A percentile compares a stretch with the other conserved stretches of the same genome.
phyloP scores from a whole-genome alignment of 2,888 invertebrate species.

The Eudemis profundana region DNA sequence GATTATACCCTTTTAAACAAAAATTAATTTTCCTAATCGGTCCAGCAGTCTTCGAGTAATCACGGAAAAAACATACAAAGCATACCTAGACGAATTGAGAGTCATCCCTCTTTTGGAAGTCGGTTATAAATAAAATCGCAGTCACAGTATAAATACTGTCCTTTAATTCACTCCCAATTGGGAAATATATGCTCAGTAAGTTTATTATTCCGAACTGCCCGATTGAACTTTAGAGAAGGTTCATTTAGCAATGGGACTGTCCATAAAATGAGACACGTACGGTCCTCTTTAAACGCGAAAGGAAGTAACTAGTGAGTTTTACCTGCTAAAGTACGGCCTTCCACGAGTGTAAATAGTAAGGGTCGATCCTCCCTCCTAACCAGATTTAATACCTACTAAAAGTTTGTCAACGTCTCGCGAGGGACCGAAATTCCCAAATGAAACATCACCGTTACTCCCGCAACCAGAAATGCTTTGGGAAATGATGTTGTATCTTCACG shows the following conservation, averaged over 20 bases:
- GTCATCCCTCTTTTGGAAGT: too few species aligned
- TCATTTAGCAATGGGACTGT: conserved; percentile 22
- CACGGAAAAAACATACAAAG: not conserved
- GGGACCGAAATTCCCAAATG: conserved; percentile 25
- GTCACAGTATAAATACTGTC: not conserved
- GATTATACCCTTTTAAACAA: too few species aligned
- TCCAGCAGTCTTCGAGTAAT: too few species aligned
- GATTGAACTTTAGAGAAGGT: conserved; percentile 21
- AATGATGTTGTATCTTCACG: not conserved
- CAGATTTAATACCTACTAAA: conserved; percentile 34
- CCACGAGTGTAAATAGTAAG: not conserved
- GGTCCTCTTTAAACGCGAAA: not conserved
- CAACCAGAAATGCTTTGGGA: not conserved
- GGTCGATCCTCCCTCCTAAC: conserved; percentile 19
- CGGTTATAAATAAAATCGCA: too few species aligned
- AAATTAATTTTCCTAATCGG: too few species aligned
- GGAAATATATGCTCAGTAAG: not conserved
- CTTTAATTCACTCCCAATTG: not conserved
- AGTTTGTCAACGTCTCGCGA: conserved; percentile 30
- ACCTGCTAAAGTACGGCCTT: conserved; percentile 13
- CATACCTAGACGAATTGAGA: too few species aligned
- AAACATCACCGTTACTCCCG: conserved; percentile 29
- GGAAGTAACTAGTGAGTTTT: not conserved
- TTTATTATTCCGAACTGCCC: not conserved
- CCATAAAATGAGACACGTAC: conserved; percentile 22